Base-by-base conservation (phyloP, 2,888 invertebrate species). In the Cantharis flavilabris region DNA sequence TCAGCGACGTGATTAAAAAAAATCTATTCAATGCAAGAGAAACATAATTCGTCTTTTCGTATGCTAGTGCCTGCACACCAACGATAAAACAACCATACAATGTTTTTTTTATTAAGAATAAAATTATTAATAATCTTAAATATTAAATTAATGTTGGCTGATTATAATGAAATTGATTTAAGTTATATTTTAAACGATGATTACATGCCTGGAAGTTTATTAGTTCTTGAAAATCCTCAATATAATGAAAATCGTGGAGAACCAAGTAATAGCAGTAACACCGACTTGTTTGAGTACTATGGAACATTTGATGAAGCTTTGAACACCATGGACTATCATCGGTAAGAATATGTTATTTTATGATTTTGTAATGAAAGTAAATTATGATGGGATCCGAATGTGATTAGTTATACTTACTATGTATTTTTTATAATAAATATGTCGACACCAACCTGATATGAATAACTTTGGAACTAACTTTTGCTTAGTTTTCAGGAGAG, bases 171-270 rank as follows among this genome's bases (percentile, higher is more conserved):
- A 23, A 83, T 88, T 63, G 87, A 93, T 86, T 88, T 93, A 7
- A 90, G 94, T 79, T 94, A 94, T 86, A 93, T 94, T 83, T 87
- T 94, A 23, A 90, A 93, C 13, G 91, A 90, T n/a, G 92, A 93
- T 87, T 89, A 93, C 69, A 92, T 94, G 91, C 94, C 94, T 0
- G 91, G 92, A 0, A 91, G 91, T 80, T 88, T 94, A 77, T 89
- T 94, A 73, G 86, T 90, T 76, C 87, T 90, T 18, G 89, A 89
- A 75, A 77, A 86, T 86, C 77, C 88, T 83, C n/a, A 49, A 49
- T n/a, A 49, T 49, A 49, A 49, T 49, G 30, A 90, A 71, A 78
- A 78, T 72, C 62, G 10, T 70, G 16, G 77, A 18, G 63, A 80
- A 75, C n/a, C 20, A n/a, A 83, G 82, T 71, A 76, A 82, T 33